Conservation (phyloP, 1,140 invertebrate species). For the Anastrepha obliqua region DNA sequence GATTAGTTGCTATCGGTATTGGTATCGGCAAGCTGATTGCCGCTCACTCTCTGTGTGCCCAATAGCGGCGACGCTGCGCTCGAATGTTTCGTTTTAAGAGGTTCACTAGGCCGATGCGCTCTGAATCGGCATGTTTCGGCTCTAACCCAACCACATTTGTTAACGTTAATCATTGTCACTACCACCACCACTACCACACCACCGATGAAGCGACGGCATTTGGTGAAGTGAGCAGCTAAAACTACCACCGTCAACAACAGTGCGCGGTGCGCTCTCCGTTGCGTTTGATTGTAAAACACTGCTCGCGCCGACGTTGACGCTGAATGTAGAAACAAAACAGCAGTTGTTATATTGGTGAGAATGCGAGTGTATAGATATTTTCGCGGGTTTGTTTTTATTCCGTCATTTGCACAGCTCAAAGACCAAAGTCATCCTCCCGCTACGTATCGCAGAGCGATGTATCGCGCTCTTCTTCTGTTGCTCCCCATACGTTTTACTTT, state of each 20-base stretch:
- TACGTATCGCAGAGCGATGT: neutral
- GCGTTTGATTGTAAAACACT: neutral
- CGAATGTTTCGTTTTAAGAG: neutral
- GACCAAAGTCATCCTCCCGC: neutral
- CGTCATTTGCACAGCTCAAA: conserved; percentile 15
- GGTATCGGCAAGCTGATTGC: neutral
- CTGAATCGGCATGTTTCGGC: neutral
- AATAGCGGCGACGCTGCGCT: neutral
- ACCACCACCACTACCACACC: neutral
- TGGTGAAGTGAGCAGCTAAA: neutral
- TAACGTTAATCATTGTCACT: neutral
- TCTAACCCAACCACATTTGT: neutral
- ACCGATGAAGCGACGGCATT: neutral
- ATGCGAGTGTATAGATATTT: conserved; percentile 35
- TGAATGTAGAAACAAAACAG: neutral
- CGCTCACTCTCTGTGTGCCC: conserved; percentile 59
- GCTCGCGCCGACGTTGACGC: neutral
- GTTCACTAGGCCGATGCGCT: neutral
- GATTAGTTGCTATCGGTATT: neutral
- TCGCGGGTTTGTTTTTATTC: conserved; percentile 44
- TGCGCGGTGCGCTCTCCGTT: neutral
- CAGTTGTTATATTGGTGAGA: neutral
- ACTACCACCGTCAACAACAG: conserved; percentile 8
- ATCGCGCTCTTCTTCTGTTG: neutral
- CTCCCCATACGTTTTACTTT: neutral